Percentiles rank a stretch among this genome's conserved stretches.
phyloP scores from a whole-genome alignment of 2,113 vertebrate species.

The Aldabrachelys gigantea region DNA sequence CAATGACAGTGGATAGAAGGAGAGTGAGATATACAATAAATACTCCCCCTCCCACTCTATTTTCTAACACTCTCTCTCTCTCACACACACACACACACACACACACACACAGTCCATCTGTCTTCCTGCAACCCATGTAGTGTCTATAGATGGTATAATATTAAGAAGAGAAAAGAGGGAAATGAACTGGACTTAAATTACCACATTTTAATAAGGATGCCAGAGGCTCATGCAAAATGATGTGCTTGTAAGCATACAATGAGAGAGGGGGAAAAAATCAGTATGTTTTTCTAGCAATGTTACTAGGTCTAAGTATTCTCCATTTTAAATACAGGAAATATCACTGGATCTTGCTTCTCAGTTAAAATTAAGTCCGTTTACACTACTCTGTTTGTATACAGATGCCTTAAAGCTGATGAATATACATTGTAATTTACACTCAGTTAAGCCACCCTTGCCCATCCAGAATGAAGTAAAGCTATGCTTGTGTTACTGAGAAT shows the following conservation, averaged over 20 bases:
- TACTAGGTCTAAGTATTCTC: neutral
- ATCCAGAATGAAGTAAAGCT: neutral
- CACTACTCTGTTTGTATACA: neutral
- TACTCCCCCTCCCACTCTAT: fast-evolving
- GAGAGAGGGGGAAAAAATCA: neutral
- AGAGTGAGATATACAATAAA: neutral
- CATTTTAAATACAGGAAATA: neutral
- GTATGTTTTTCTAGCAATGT: neutral
- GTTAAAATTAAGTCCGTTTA: neutral
- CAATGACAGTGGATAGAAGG: neutral
- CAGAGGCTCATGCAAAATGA: neutral
- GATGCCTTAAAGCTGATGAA: neutral
- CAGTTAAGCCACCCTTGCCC: neutral
- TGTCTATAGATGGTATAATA: too few relatives aligned
- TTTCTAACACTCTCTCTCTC: neutral
- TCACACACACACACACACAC: too few relatives aligned
- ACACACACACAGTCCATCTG: neutral
- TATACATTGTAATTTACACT: neutral
- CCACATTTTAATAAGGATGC: neutral
- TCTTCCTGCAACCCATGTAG: too few relatives aligned
- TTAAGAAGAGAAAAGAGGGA: neutral
- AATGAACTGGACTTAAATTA: neutral
- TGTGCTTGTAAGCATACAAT: neutral
- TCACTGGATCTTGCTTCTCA: neutral
- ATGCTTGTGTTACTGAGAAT: neutral